Percentiles rank a stretch among this genome's conserved stretches.
Conservation (phyloP, 2,888 invertebrate genomes). For the Orthosia cruda region DNA sequence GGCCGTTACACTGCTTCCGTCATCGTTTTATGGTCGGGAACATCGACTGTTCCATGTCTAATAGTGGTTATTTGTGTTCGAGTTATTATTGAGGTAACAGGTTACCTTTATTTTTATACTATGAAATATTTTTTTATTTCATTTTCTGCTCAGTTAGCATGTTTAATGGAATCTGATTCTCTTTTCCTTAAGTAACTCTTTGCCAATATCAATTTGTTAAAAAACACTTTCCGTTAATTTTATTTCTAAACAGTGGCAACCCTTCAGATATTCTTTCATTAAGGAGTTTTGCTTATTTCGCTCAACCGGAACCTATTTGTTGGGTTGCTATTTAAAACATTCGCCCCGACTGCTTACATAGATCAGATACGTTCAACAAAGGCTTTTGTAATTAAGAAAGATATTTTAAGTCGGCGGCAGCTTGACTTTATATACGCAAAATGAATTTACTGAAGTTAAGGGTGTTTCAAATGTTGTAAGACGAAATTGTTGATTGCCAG, state of each 20-base stretch:
- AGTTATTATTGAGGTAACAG: conserved; percentile 32
- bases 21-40: conserved; percentile 77
- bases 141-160: neutral
- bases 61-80: conserved; percentile 39
- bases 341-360: conserved; percentile 91
- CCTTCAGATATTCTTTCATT: conserved; percentile 87
- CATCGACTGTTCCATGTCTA: conserved; percentile 68
- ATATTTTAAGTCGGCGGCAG: conserved; percentile 91
- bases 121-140: neutral
- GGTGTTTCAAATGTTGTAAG: conserved; percentile 84
- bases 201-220: neutral
- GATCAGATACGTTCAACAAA: conserved; percentile 92
- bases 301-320: conserved; percentile 90
- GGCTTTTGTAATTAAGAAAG: conserved; percentile 92
- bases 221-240: conserved; percentile 14
- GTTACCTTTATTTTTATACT: neutral
- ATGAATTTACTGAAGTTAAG: conserved; percentile 90
- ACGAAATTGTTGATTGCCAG: conserved; percentile 70
- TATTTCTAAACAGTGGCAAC: conserved; percentile 66
- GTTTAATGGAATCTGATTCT: too few species aligned
- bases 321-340: conserved; percentile 91
- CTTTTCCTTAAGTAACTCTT: neutral
- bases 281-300: conserved; percentile 88
- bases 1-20: conserved; percentile 85
- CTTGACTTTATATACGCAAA: conserved; percentile 90